Evolutionary conservation across 2,888 invertebrate species (phyloP), one percentile per base, ranked within the genome.

Genomic region (Brenthis ino): DNA sequence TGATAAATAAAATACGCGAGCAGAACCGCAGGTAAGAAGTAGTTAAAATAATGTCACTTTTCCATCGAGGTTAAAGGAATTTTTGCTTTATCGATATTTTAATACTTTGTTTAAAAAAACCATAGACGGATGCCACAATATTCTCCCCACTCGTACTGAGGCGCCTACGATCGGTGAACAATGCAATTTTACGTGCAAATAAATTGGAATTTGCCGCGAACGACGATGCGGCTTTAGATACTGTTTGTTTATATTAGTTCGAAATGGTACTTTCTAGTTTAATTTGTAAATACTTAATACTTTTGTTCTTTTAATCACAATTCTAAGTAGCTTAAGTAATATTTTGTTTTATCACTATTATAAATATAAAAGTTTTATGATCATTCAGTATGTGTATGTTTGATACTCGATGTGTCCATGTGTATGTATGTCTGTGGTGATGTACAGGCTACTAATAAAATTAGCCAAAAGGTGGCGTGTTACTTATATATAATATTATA

Each of bases 231-330:
- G 48, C 2, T 48, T 47, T 2, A 47, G 58, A 48, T 58, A 58
- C 58, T 48, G 58, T 58, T 58, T 58, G 58, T 58, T 58, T 58
- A 58, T 58, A 58, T 58, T 58, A 58, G 24, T 58, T 58, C 58
- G 28, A 58, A 58, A 48, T 58, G 58, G 48, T 48, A 28, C 28
- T 58, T 48, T 58, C 48, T 58, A 48, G n/a, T 58, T 58, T 58
- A 28, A 58, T 48, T 58, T 58, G 48, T 58, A 28, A 58, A 28
- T 24, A 14, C n/a, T 48, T 0, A 48, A 5, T n/a, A 14, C 11
- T 58, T 48, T 24, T 58, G 24, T 58, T 3, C 48, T 2, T 20
- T 48, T 58, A 47, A 47, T 43, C 14, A 43, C 1, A 11, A 43
- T 43, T 43, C 11, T 43, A 8, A 43, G 37, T 11, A 11, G 37